phyloP scores from a whole-genome alignment of 1,140 invertebrate species.

The Teleopsis dalmanni region DNA sequence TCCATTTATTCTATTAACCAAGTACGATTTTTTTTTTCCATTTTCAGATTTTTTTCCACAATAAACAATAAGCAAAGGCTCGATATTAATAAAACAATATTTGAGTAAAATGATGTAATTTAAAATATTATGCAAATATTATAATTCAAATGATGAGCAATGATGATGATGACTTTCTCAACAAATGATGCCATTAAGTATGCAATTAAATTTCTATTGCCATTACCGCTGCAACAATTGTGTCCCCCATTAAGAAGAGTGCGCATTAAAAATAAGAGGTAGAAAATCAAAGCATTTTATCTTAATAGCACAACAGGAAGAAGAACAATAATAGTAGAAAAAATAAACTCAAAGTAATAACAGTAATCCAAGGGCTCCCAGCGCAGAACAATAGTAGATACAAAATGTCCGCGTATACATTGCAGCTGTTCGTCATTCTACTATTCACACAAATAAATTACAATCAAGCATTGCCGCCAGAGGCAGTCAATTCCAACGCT shows the following conservation, averaged over 20 bases:
- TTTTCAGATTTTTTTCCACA: too few species aligned
- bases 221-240: conserved; percentile 1
- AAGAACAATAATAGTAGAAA: background rate
- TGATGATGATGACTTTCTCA: background rate
- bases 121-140: too few species aligned
- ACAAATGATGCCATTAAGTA: conserved; percentile 1
- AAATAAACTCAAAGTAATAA: background rate
- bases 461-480: background rate
- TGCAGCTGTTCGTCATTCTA: background rate
- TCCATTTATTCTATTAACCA: too few species aligned
- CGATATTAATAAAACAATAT: too few species aligned
- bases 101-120: too few species aligned
- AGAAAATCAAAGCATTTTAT: background rate
- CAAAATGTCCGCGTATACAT: background rate
- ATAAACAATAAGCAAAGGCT: too few species aligned
- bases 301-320: background rate
- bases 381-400: background rate
- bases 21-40: too few species aligned
- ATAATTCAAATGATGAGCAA: too few species aligned
- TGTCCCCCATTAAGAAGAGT: conserved; percentile 2
- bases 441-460: background rate
- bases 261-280: background rate
- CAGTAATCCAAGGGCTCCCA: background rate
- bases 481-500: background rate
- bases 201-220: conserved; percentile 4